These are phyloP conservation scores for Gerris buenoi DNA, from an alignment of 1,140 invertebrate species.

Conservation along the genomic window DNA sequence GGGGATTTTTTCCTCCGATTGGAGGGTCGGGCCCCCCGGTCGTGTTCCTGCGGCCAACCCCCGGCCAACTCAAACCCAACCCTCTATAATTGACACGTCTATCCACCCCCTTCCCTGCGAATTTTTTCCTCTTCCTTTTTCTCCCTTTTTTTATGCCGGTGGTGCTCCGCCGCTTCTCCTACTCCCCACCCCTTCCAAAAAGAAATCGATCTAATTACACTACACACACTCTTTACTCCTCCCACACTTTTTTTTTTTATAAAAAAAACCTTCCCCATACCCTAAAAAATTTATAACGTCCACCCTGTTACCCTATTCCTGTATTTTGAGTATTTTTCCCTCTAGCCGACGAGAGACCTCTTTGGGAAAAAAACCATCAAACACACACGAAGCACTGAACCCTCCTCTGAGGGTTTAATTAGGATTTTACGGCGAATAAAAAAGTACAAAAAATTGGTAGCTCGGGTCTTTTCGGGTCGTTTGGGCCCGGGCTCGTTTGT, in stretches of 20 bases:
- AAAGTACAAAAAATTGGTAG: not conserved
- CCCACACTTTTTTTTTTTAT: constrained; percentile 21
- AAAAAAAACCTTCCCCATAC: not conserved
- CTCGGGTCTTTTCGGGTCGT: not conserved
- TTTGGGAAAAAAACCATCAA: not conserved
- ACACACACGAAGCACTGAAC: not conserved
- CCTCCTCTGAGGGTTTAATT: not conserved
- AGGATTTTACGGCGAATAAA: not conserved
- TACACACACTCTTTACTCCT: constrained; percentile 18
- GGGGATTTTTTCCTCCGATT: constrained; percentile 10
- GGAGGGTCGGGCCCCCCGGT: constrained; percentile 8
- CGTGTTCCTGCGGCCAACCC: constrained; percentile 26
- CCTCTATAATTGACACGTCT: constrained; percentile 17
- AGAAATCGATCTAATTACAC: constrained; percentile 20
- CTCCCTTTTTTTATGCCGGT: not conserved
- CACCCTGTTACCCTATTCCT: constrained; percentile 1
- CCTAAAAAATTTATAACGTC: constrained; percentile 3
- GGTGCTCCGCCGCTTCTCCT: constrained; percentile 6
- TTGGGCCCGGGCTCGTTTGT: too few species aligned
- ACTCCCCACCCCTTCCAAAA: constrained; percentile 9
- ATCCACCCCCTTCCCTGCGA: constrained; percentile 9
- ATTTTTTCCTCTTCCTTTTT: constrained; percentile 1
- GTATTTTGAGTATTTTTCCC: not conserved
- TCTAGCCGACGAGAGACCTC: not conserved
- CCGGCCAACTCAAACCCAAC: constrained; percentile 19